Base-by-base conservation (phyloP, 2,888 invertebrate species). In the Drosophila multiciliata region DNA sequence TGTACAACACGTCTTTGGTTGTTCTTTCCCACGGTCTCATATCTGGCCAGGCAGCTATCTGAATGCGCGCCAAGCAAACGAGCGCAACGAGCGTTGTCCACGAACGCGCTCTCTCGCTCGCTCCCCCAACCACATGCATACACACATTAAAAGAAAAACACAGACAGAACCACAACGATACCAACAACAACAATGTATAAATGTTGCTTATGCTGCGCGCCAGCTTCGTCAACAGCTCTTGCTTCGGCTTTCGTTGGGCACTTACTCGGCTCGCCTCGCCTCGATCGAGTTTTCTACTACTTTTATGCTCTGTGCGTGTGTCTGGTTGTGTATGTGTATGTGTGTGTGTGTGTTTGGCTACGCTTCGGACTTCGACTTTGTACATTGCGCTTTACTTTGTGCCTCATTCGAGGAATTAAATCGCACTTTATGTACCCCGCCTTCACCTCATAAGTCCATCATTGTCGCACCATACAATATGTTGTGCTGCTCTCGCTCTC, bases 21-120 rank as follows among this genome's bases (percentile, higher is more conserved):
- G 91, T 91, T 92, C 92, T 92, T 92, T 92, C 92, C 92, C 92
- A 92, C 92, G 92, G 92, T 92, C 91, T 92, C 91, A 92, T 92
- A 92, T 92, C 92, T 92, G 90, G 90, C 90, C 87, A 86, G 83
- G 82, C 87, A 73, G 86, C 82, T 82, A 82, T 70, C 80, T 81
- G 85, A 85, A 80, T 84, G 82, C 84, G 84, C 86, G 84, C 82
- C 73, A 84, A 76, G 78, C 79, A 76, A 73, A 78, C 85, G 71
- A 79, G 73, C 78, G 75, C 76, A 73, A 76, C 74, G 74, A 78
- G 74, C 73, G 67, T 66, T 66, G 73, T 60, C 66, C 73, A 66
- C 65, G 69, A 70, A 69, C 70, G 66, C 42, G 52, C 42, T 63
- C 60, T 35, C 33, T 35, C 53, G 35, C 35, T 48, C 42, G 26